Evolutionary conservation across 2,888 invertebrate species (phyloP).

Genomic region (Eulithis testata): DNA sequence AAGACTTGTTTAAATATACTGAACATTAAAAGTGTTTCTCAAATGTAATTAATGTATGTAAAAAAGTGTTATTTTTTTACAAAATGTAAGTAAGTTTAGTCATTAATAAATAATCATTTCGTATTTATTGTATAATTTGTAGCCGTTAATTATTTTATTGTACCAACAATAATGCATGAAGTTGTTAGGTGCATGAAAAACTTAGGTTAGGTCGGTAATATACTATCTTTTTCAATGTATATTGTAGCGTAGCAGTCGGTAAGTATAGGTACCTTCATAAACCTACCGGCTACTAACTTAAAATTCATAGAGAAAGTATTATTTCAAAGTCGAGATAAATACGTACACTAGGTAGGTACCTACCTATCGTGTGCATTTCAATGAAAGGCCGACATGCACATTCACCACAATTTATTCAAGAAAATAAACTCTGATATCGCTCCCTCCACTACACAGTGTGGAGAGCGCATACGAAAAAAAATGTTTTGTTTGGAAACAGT

Average conservation of each 20-base stretch:
- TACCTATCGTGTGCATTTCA: slow-evolving; percentile 38
- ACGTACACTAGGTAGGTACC: too few species aligned
- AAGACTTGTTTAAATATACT: slow-evolving; percentile 86
- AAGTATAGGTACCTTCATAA: too few species aligned
- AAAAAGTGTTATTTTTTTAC: too few species aligned
- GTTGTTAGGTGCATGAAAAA: background rate
- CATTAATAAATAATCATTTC: background rate
- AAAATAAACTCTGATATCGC: slow-evolving; percentile 28
- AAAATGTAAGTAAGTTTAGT: background rate
- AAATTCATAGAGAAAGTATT: slow-evolving; percentile 1
- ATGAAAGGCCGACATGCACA: slow-evolving; percentile 46
- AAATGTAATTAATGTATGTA: slow-evolving; percentile 84
- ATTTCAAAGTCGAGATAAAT: background rate
- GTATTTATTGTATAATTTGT: background rate
- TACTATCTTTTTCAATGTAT: too few species aligned
- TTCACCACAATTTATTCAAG: slow-evolving; percentile 52
- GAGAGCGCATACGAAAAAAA: slow-evolving; percentile 68
- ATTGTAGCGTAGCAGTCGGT: too few species aligned
- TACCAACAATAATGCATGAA: background rate
- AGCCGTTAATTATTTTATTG: too few species aligned
- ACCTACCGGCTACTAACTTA: too few species aligned
- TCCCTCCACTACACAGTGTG: background rate
- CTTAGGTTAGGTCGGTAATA: too few species aligned
- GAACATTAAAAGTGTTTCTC: slow-evolving; percentile 87
- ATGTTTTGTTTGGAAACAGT: slow-evolving; percentile 89